Evolutionary conservation across 2,888 invertebrate genomes (phyloP), one percentile per base, ranked within the genome.

Genomic region (Myopa testacea): DNA sequence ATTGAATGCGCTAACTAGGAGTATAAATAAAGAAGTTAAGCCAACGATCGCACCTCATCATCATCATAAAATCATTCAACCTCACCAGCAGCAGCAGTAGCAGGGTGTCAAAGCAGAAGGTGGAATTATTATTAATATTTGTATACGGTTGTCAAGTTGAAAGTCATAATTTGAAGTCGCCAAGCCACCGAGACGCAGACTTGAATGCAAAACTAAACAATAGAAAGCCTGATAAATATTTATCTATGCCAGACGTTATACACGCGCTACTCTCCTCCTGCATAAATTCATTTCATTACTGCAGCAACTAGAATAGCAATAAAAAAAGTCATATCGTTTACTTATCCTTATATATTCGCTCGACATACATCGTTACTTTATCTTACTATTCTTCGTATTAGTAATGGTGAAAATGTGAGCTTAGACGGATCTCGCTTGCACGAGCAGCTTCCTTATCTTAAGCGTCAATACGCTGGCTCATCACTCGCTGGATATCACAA

Each of bases 401-500:
- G 5, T 8, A 73, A 62, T 73, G 38, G 62, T 60, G 62, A 73
- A 60, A 26, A 45, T 63, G 50, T 34, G 45, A 26, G 10, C 73
- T 62, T 70, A 26, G 10, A 50, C 38, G 62, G 26, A 62, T 45
- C 38, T 12, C 14, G 45, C 34, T 70, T 58, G 8, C 7, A n/a
- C 69, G 26, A 62, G n/a, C n/a, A 16, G 40, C 16, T 52, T 69
- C 19, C 69, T 69, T 69, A 69, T 69, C 69, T 69, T 69, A 19
- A 26, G 26, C 50, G 10, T 4, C n/a, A 40, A 67, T 45, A 2
- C 16, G 58, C n/a, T 58, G 4, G 58, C 26, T 26, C 12, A n/a
- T 6, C n/a, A n/a, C 58, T 58, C 58, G 12, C n/a, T n/a, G 6
- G 58, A 4, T 14, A 58, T n/a, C n/a, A 26, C 26, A 8, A 6